Conservation (phyloP, 2,113 vertebrate species). For the Hemibagrus wyckioides region DNA sequence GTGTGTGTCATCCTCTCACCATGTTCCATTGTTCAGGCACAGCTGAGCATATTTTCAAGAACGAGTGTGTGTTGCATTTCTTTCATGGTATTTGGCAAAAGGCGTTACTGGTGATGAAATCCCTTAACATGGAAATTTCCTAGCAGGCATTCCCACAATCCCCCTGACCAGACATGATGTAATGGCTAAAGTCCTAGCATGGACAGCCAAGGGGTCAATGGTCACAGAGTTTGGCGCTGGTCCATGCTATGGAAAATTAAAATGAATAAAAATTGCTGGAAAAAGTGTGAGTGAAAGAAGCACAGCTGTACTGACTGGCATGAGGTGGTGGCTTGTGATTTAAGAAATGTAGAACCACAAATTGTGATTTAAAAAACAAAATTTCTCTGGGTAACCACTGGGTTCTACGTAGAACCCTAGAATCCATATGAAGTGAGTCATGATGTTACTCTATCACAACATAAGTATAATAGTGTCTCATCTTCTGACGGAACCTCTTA, state of each 20-base stretch:
- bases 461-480: not conserved
- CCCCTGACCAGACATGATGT: conserved; percentile 43
- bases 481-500: not conserved
- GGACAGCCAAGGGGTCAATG: conserved; percentile 46
- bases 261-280: not conserved
- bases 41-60: not conserved
- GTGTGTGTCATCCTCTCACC: not conserved
- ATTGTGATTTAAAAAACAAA: not conserved
- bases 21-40: not conserved
- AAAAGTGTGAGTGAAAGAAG: not conserved
- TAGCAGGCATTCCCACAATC: conserved; percentile 58
- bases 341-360: not conserved
- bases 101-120: conserved; percentile 42
- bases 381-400: not conserved
- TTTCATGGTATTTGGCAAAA: not conserved
- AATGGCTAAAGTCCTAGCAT: conserved; percentile 47
- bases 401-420: not conserved
- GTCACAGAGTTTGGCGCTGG: not conserved
- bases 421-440: not conserved
- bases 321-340: not conserved
- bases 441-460: not conserved
- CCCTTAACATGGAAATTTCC: conserved; percentile 10
- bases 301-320: not conserved
- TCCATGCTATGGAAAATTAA: not conserved
- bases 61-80: conserved; percentile 28